These are phyloP conservation scores for Cotesia vestalis DNA, from an alignment of 1,140 invertebrate genomes.

Conservation along the genomic window DNA sequence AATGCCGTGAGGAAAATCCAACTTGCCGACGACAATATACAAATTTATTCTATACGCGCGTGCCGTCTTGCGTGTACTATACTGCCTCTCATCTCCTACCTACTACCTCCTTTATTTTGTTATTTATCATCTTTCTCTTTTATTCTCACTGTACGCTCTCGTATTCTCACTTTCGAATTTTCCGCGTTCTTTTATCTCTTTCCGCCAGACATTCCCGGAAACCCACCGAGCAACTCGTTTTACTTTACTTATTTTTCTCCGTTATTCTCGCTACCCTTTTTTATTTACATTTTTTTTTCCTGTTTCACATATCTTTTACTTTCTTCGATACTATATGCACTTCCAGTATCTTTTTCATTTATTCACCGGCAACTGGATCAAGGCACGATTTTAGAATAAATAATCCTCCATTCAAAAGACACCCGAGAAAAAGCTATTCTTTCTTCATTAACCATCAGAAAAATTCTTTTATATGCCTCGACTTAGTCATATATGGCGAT, in stretches of 20 bases:
- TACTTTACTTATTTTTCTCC: slow-evolving; percentile 14
- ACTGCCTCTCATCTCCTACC: slow-evolving; percentile 11
- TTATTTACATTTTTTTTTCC: slow-evolving; percentile 5
- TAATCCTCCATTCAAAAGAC: slow-evolving; percentile 16
- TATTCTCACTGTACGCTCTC: slow-evolving; percentile 14
- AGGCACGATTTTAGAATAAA: slow-evolving; percentile 13
- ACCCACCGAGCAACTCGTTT: background rate
- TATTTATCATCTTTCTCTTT: slow-evolving; percentile 22
- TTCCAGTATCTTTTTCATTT: slow-evolving; percentile 1
- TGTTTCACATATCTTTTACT: slow-evolving; percentile 14
- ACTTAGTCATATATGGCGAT: too few relatives aligned
- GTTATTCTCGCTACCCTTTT: slow-evolving; percentile 2
- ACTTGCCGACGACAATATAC: slow-evolving; percentile 44
- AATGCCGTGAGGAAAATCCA: slow-evolving; percentile 39
- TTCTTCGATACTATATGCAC: slow-evolving; percentile 8
- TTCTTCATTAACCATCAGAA: background rate
- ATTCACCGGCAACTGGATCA: slow-evolving; percentile 17
- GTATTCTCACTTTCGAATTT: slow-evolving; percentile 40
- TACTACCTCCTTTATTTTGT: slow-evolving; percentile 1
- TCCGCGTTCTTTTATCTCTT: slow-evolving; percentile 40
- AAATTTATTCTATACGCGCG: slow-evolving; percentile 46
- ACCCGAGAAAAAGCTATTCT: slow-evolving; percentile 14
- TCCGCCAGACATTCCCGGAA: slow-evolving; percentile 33
- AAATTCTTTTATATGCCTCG: too few relatives aligned
- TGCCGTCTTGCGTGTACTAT: slow-evolving; percentile 33